Base-by-base conservation (phyloP, 1,140 invertebrate genomes). In the Megalonaias nervosa region DNA sequence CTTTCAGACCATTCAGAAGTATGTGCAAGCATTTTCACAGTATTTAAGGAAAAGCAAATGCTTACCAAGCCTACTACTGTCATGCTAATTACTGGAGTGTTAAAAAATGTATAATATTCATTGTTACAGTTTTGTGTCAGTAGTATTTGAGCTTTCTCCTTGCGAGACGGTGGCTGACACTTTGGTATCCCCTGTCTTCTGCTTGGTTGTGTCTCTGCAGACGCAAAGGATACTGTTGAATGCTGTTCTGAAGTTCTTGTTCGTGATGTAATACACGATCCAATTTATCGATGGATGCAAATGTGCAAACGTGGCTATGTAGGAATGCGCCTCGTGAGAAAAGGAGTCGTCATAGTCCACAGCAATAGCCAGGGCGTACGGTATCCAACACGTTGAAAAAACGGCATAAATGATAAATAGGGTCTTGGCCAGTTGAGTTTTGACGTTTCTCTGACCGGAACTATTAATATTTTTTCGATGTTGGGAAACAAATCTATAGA, bases 231-330 rank as follows among this genome's bases (percentile, higher is more conserved):
- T 58, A 48, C 21, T 38, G 48, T 75, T 74, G 67, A 83, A 86
- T 12, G 85, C 85, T 15, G 59, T 48, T 21, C 67, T 62, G 70
- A 86, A 84, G 57, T 85, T 81, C 58, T 64, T 80, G 65, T 86
- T 81, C 12, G 83, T 85, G 23, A 73, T 48, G 23, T 81, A 82
- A 67, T 85, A 86, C 13, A 86, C 80, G 6, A 86, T 69, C 80
- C 81, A 84, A 68, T 86, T 86, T 0, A 86, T 38, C 2, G 83
- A 85, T n/a, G 85, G 82, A 71, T 86, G 81, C 4, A 86, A 17
- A 59, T 86, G 85, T 15, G 85, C 85, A 72, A 80, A 82, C 9
- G 75, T 75, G 21, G 79, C 81, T 19, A 84, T 81, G 64, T 78
- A 82, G n/a, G 82, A 16, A 68, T 86, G 83, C 4, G 75, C 55